These are phyloP conservation scores for Dryoscopus gambensis DNA, from an alignment of 2,113 vertebrate genomes.

Conservation along the genomic window DNA sequence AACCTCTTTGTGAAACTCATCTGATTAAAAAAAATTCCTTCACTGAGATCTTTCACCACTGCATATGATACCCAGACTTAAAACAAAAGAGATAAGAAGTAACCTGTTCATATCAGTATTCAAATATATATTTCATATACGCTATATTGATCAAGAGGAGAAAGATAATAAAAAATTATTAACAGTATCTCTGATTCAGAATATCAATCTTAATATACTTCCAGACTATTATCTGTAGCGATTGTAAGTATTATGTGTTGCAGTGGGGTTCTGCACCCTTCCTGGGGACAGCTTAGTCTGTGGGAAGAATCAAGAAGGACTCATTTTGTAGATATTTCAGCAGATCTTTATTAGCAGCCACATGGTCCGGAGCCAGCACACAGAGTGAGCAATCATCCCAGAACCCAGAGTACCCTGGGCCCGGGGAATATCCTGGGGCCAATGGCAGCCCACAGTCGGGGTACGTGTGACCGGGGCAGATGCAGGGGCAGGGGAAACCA, in stretches of 20 bases:
- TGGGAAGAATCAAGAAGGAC: no score
- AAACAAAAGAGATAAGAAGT: background rate
- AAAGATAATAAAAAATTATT: background rate
- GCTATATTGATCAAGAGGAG: background rate
- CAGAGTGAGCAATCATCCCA: no score
- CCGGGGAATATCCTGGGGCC: no score
- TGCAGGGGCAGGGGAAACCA: no score
- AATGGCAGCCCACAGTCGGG: no score
- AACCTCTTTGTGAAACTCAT: background rate
- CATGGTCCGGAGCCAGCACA: no score
- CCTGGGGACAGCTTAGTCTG: no score
- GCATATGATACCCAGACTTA: background rate
- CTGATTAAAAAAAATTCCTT: background rate
- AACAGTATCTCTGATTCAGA: background rate
- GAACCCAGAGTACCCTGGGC: no score
- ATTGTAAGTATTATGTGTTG: background rate
- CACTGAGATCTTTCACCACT: background rate
- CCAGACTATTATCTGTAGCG: background rate
- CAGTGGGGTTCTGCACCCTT: no score
- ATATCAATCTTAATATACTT: background rate
- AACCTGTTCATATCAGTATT: background rate
- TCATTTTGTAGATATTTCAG: no score
- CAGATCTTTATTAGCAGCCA: no score
- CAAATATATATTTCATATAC: background rate
- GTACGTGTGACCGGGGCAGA: no score